A percentile compares a stretch with the other conserved stretches of the same genome.
These are phyloP conservation scores for Brachyhypopomus occidentalis DNA, from an alignment of 2,113 vertebrate species.

Conservation along the genomic window DNA sequence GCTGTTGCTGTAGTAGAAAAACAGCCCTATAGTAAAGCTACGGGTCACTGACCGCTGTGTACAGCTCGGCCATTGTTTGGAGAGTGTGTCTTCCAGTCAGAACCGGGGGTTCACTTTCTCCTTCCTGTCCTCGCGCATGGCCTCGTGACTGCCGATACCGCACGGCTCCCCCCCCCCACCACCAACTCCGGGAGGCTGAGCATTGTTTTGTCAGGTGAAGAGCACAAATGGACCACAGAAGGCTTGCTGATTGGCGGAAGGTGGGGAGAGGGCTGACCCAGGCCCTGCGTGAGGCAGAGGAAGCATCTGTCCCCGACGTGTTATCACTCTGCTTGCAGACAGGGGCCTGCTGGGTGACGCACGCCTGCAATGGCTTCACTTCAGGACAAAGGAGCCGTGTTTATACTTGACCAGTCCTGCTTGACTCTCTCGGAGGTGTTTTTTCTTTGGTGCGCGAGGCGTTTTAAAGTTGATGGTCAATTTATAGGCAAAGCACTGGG, in stretches of 20 bases:
- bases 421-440: slow-evolving; percentile 17
- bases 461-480: slow-evolving; percentile 8
- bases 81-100: slow-evolving; percentile 19
- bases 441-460: slow-evolving; percentile 37
- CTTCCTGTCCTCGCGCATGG: slow-evolving; percentile 30
- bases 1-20: slow-evolving; percentile 10
- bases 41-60: not conserved
- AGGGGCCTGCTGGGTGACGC: slow-evolving; percentile 60
- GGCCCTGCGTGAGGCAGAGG: slow-evolving; percentile 61
- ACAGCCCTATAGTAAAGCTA: slow-evolving; percentile 9
- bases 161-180: slow-evolving; percentile 22
- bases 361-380: slow-evolving; percentile 65
- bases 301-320: slow-evolving; percentile 72
- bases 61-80: slow-evolving; percentile 43
- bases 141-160: slow-evolving; percentile 16
- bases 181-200: not conserved
- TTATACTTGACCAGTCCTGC: too few species aligned
- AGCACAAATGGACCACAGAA: slow-evolving; percentile 29
- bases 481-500: not conserved
- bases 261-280: slow-evolving; percentile 7
- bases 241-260: slow-evolving; percentile 41
- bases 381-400: slow-evolving; percentile 67
- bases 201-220: slow-evolving; percentile 59
- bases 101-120: slow-evolving; percentile 40
- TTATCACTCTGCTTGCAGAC: slow-evolving; percentile 62